Evolutionary conservation across 2,888 invertebrate species (phyloP), one percentile per base, ranked within the genome.

Genomic region (Ennomos erosarius): DNA sequence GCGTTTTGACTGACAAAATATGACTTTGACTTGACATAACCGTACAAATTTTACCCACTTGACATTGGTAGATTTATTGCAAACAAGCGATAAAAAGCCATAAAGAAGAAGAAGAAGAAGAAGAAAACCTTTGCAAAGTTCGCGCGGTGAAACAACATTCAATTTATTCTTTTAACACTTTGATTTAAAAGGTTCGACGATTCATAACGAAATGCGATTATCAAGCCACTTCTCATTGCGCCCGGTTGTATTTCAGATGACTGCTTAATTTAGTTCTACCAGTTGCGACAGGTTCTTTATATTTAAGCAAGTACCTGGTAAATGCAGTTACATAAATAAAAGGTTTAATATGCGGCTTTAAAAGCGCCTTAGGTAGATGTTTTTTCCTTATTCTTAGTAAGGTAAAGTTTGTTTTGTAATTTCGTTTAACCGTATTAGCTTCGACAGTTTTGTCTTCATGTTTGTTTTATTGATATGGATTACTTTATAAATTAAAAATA

Each of bases 221-320:
- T 44, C 43, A 9, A 33, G 39, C 53, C 13, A 36, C 12, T 59
- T 54, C 39, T 54, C 49, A 46, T 11, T n/a, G 54, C n/a, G 9
- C 10, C 13, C 45, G 38, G 40, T 50, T 59, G 43, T 55, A 55
- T 50, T 50, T 44, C 38, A 53, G 44, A 40, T 49, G 34, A 54
- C 47, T 47, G 37, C 47, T 51, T 55, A 46, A 47, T 55, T 51
- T 55, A 45, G 54, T 49, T 40, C 35, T 58, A 26, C 42, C 58
- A 10, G 49, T 45, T 44, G 12, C 49, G 54, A 49, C 59, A 35
- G 48, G 55, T 59, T 55, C 51, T 50, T n/a, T 47, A 46, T 5
- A 44, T 58, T 48, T 47, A 44, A 37, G 33, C 44, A 49, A 53
- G 48, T 40, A 54, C 36, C 46, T 40, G 47, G 35, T 13, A 52